phyloP scores from a whole-genome alignment of 2,113 vertebrate species.

The Hystrix cristata region DNA sequence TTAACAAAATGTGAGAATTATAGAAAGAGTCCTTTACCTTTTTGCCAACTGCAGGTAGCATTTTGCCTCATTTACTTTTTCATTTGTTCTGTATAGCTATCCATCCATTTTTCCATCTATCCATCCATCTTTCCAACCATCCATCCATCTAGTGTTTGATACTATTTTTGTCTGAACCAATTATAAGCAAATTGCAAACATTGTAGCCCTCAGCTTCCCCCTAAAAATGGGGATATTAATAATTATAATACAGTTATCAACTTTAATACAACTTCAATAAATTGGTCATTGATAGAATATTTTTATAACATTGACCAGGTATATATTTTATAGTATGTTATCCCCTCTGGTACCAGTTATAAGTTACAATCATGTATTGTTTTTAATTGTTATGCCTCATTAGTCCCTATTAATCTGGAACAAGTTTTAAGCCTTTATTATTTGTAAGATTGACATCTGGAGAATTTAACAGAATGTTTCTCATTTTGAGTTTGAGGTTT shows the following conservation, averaged over 20 bases:
- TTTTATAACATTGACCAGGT: slow-evolving; percentile 6
- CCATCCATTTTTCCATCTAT: background rate
- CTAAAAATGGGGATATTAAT: background rate
- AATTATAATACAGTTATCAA: slow-evolving; percentile 4
- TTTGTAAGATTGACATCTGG: background rate
- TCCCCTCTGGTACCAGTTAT: background rate
- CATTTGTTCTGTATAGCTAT: slow-evolving; percentile 4
- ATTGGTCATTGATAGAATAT: background rate
- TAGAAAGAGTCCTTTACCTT: background rate
- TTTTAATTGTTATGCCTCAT: background rate
- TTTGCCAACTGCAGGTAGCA: background rate
- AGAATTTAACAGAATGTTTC: background rate
- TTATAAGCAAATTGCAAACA: slow-evolving; percentile 1
- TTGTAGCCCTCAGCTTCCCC: background rate
- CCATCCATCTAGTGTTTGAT: background rate
- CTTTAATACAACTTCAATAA: slow-evolving; percentile 16
- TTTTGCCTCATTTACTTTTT: slow-evolving; percentile 11
- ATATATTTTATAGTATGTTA: background rate
- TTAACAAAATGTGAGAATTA: slow-evolving; percentile 27
- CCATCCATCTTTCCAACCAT: background rate
- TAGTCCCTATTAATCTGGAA: slow-evolving; percentile 3
- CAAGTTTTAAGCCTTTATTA: slow-evolving; percentile 1
- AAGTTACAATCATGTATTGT: background rate
- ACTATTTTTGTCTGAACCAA: slow-evolving; percentile 10
- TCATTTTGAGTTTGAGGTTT: slow-evolving; percentile 26